Conservation (phyloP, 2,888 invertebrate species). For the Drosophila affinis region DNA sequence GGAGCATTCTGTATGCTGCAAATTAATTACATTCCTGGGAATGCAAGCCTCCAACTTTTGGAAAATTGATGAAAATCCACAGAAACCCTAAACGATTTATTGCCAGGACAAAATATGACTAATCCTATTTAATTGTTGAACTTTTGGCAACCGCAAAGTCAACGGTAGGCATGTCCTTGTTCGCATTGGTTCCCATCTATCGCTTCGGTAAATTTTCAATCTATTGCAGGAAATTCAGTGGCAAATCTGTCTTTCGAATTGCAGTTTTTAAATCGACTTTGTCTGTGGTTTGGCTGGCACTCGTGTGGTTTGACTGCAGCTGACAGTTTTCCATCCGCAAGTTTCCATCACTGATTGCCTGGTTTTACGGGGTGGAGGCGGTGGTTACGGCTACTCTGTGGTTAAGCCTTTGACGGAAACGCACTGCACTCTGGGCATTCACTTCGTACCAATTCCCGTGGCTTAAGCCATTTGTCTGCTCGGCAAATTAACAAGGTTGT, state of each 20-base stretch:
- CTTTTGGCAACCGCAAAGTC: conserved; percentile 7
- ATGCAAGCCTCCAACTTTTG: conserved; percentile 23
- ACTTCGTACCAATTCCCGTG: conserved; percentile 1
- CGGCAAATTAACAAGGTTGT: conserved; percentile 4
- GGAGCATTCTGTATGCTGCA: conserved; percentile 19
- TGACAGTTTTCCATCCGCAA: conserved; percentile 5
- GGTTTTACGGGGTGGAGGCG: conserved; percentile 9
- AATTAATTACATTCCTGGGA: conserved; percentile 42
- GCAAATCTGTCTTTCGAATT: neutral
- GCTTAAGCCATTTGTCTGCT: neutral
- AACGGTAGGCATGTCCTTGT: too few species aligned
- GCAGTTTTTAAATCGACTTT: conserved; percentile 27
- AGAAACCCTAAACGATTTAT: conserved; percentile 6
- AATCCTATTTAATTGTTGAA: conserved; percentile 25
- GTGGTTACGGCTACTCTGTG: conserved; percentile 8
- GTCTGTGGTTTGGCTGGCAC: conserved; percentile 23
- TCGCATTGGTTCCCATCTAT: too few species aligned
- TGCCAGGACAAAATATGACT: too few species aligned
- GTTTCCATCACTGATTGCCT: conserved; percentile 47
- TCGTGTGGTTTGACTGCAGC: conserved; percentile 38
- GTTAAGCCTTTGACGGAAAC: conserved; percentile 8
- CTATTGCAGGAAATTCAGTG: neutral
- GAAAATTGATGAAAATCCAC: neutral
- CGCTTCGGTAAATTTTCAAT: neutral
- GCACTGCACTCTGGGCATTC: neutral